Evolutionary conservation across 2,888 invertebrate species (phyloP), one percentile per base, ranked within the genome.

Genomic region (Erebia ligea): DNA sequence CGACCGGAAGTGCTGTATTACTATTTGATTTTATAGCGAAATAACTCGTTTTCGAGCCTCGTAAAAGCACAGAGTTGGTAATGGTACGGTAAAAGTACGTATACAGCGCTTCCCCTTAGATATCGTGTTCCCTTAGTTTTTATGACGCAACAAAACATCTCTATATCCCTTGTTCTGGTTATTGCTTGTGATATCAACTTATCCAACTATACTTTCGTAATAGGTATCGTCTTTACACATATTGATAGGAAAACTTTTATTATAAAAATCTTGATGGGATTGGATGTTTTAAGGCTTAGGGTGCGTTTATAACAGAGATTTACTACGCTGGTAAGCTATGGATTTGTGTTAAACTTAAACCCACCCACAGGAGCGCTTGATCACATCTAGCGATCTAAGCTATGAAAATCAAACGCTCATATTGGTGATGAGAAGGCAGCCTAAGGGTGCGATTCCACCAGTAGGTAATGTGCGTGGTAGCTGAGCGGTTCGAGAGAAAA

Each of bases 51-150:
- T 48, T 19, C 21, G 19, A 15, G 48, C 21, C 48, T 62, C 48
- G 62, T 62, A 62, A 62, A 62, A 45, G 45, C 21, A 62, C 3
- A n/a, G n/a, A n/a, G n/a, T n/a, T n/a, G n/a, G n/a, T n/a, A n/a
- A n/a, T n/a, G n/a, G n/a, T n/a, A n/a, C n/a, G n/a, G n/a, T n/a
- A n/a, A 62, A 62, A 45, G 45, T 48, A 62, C 3, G 13, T 54
- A 54, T 3, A 62, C 48, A 62, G 48, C 62, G 8, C 21, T 45
- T 62, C 21, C 62, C 45, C 17, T 61, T 61, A 45, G 48, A 21
- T 45, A 15, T 62, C n/a, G 48, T 62, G 62, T 21, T 48, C 48
- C 61, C 19, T 42, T 11, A 48, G 45, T 48, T 62, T 62, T 62
- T 62, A 62, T 48, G 62, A 62, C 19, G 19, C 19, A 42, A 19